These are phyloP conservation scores for Bradynema listronoti DNA, from an alignment of 1,140 invertebrate genomes.

Conservation along the genomic window DNA sequence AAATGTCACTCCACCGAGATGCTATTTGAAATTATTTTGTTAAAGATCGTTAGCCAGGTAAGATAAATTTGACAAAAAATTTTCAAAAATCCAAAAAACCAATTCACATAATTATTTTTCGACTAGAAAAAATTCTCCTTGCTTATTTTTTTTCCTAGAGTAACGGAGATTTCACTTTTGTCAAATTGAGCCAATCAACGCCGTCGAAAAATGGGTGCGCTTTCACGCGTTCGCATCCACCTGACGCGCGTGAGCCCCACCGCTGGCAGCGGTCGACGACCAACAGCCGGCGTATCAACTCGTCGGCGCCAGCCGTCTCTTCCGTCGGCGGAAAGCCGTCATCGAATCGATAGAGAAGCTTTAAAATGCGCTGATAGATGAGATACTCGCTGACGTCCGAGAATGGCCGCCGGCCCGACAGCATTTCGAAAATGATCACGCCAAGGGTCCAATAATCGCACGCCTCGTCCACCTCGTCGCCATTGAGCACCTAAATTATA, in stretches of 20 bases:
- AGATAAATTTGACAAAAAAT: no score
- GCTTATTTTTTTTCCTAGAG: no score
- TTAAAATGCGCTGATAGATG: constrained; percentile 90
- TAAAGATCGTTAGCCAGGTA: no score
- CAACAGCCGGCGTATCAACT: constrained; percentile 14
- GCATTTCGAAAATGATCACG: constrained; percentile 86
- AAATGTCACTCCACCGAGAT: no score
- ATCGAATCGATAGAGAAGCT: constrained; percentile 49
- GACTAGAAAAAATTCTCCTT: no score
- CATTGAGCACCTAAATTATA: constrained; percentile 58
- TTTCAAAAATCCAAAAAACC: no score
- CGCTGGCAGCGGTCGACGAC: constrained; percentile 8
- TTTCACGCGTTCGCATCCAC: constrained; percentile 3
- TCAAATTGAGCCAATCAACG: constrained; percentile 14
- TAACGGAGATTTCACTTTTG: constrained; percentile 13
- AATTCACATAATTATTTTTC: no score
- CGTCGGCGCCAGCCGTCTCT: constrained; percentile 4
- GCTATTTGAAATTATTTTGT: no score
- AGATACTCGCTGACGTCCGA: constrained; percentile 81
- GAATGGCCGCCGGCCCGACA: constrained; percentile 83
- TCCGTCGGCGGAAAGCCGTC: constrained; percentile 15
- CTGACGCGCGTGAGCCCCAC: neutral
- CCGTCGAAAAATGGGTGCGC: constrained; percentile 17
- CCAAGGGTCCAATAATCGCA: constrained; percentile 70
- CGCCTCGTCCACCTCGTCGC: constrained; percentile 60